Evolutionary conservation across 1,140 invertebrate genomes (phyloP).

Genomic region (Calephelis nemesis): DNA sequence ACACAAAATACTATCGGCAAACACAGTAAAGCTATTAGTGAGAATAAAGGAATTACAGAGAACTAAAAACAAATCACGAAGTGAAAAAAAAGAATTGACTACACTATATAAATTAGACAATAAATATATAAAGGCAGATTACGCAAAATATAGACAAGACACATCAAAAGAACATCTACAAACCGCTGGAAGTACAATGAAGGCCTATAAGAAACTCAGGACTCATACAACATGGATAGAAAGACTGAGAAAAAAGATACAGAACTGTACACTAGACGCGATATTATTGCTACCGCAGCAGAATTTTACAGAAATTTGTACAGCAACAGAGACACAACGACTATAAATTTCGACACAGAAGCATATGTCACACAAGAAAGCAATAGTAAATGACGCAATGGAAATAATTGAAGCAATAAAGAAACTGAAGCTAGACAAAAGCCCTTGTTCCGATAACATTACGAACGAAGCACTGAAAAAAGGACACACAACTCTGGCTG

Average conservation of each 20-base stretch:
- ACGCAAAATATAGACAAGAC: conserved; percentile 5
- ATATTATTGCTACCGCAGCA: not conserved
- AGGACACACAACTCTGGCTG: too few relatives aligned
- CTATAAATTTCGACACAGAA: conserved; percentile 1
- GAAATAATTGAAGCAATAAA: too few relatives aligned
- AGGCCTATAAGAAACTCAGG: too few relatives aligned
- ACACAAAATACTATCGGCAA: conserved; percentile 10
- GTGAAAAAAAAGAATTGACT: not conserved
- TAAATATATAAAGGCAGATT: conserved; percentile 15
- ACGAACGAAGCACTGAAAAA: too few relatives aligned
- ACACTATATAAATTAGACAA: conserved; percentile 12
- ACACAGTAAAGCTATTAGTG: not conserved
- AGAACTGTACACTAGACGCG: not conserved
- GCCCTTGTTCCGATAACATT: too few relatives aligned
- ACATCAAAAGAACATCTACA: too few relatives aligned
- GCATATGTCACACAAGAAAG: not conserved
- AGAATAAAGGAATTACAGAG: conserved; percentile 1
- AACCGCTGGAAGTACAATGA: too few relatives aligned
- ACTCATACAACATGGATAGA: too few relatives aligned
- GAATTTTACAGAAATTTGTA: not conserved
- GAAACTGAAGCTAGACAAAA: too few relatives aligned
- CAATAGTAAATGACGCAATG: too few relatives aligned
- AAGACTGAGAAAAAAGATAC: not conserved
- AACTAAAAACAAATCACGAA: conserved; percentile 8
- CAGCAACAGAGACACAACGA: conserved; percentile 8